Evolutionary conservation across 2,888 invertebrate species (phyloP), one percentile per base, ranked within the genome.

Genomic region (Agrenia bidenticulata): DNA sequence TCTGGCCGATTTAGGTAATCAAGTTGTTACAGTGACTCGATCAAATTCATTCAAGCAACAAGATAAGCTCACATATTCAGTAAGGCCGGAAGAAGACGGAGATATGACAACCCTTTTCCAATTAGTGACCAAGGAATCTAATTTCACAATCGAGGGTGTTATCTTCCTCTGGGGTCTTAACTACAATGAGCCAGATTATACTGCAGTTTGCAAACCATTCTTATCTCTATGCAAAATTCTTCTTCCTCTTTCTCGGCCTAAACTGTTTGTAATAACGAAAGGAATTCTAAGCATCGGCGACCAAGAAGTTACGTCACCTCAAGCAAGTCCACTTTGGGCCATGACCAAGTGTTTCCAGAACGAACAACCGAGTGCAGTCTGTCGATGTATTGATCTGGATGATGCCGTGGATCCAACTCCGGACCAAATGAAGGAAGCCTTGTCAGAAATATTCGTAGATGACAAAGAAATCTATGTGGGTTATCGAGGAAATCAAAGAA

Each of bases 151-250:
- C n/a, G 64, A 67, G 49, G 67, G 67, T 1, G 54, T 67, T n/a
- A 23, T 67, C 1, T 67, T 57, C 45, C 26, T 67, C 21, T 67
- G 67, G 67, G 67, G 67, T 17, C 26, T 67, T 15, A 55, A 55
- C 13, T 56, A 24, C 19, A 5, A n/a, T 9, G 53, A 58, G 26
- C 24, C 32, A 37, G 59, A 68, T n/a, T 57, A 62, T 19, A 27
- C 59, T 5, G 45, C 59, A 2, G 56, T 68, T 21, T 42, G 60
- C 7, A 59, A 62, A 21, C 68, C 68, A 1, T 61, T 60, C 41
- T 39, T 68, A 19, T 21, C 49, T n/a, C 11, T 68, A 1, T 63
- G 62, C 17, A 65, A 68, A 50, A 26, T 60, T 2, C 42, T 67
- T 17, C 39, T 61, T 41, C 53, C 63, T 21, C 17, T 9, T 1